Conservation (phyloP, 2,113 vertebrate species). For the Dromaius novaehollandiae region DNA sequence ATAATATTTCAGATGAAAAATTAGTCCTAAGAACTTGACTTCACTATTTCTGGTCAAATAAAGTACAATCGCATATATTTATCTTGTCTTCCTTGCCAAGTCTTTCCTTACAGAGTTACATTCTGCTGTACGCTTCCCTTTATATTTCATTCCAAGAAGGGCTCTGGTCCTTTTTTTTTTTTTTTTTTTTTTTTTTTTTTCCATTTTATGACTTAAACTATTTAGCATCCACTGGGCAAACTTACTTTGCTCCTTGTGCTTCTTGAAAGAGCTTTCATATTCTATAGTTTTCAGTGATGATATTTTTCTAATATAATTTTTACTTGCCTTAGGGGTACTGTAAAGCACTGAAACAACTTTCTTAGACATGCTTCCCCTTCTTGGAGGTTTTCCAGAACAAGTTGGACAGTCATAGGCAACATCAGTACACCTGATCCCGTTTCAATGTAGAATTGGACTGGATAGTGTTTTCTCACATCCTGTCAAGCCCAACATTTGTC, state of each 20-base stretch:
- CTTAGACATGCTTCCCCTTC: not conserved
- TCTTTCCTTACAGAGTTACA: not conserved
- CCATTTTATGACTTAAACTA: not conserved
- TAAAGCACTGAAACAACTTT: not conserved
- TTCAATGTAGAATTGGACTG: not conserved
- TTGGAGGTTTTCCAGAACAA: not conserved
- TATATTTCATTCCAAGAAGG: constrained; percentile 2
- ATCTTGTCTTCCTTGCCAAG: not conserved
- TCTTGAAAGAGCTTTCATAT: not conserved
- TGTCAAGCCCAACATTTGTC: not conserved
- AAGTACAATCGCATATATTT: not conserved
- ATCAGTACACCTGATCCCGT: not conserved
- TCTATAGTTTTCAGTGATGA: not conserved
- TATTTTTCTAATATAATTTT: not conserved
- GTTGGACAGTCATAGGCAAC: not conserved
- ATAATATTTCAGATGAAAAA: constrained; percentile 52
- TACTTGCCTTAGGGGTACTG: not conserved
- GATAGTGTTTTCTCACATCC: not conserved
- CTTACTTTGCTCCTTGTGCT: not conserved
- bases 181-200: not conserved
- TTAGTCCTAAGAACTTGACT: not conserved
- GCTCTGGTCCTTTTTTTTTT: not conserved
- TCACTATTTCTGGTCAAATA: constrained; percentile 6
- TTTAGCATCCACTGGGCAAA: not conserved
- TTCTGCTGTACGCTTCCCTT: not conserved